phyloP scores from a whole-genome alignment of 2,888 invertebrate species.

The Troides helena region DNA sequence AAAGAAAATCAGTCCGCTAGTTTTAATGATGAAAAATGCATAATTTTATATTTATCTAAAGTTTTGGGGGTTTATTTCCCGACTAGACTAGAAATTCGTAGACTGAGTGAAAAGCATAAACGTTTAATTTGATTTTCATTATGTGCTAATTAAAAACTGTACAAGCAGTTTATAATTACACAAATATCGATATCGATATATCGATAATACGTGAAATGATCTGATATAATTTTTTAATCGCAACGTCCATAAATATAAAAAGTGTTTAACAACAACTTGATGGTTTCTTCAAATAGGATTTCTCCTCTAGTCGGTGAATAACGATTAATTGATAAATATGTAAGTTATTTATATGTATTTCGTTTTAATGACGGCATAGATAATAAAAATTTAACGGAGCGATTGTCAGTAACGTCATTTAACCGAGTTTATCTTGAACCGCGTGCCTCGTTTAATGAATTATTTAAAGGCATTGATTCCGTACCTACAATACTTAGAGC shows the following conservation, averaged over 20 bases:
- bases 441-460: conserved; percentile 59
- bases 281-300: not conserved
- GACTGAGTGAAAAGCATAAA: not conserved
- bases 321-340: conserved; percentile 50
- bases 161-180: not conserved
- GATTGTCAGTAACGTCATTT: conserved; percentile 51
- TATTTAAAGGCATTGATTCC: conserved; percentile 31
- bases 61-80: conserved; percentile 45
- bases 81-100: conserved; percentile 39
- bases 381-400: conserved; percentile 47
- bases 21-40: conserved; percentile 53
- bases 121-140: not conserved
- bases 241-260: not conserved
- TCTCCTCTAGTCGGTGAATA: conserved; percentile 23
- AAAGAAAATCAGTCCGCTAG: conserved; percentile 74
- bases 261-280: not conserved
- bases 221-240: not conserved
- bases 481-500: conserved; percentile 9
- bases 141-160: not conserved
- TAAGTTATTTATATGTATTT: conserved; percentile 58
- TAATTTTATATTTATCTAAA: conserved; percentile 61
- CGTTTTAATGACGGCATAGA: conserved; percentile 58
- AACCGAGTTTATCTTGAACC: conserved; percentile 52
- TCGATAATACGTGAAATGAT: too few species aligned
- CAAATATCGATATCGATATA: too few species aligned